Percentiles rank a stretch among this genome's conserved stretches.
These are phyloP conservation scores for Ditula angustiorana DNA, from an alignment of 2,888 invertebrate genomes.

Conservation along the genomic window DNA sequence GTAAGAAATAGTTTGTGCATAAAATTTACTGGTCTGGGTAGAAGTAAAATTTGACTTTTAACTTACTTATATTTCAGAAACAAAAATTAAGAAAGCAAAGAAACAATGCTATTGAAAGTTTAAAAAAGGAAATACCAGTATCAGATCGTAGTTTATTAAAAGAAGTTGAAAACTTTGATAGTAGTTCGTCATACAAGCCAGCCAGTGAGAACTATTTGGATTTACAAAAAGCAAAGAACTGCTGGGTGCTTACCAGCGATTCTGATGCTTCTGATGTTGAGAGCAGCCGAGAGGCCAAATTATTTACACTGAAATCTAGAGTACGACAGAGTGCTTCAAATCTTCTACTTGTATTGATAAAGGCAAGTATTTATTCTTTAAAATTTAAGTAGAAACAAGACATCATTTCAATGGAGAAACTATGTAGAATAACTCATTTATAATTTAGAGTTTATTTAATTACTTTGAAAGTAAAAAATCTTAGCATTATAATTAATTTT, in stretches of 20 bases:
- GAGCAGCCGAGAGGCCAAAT: slow-evolving; percentile 78
- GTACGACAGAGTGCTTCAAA: slow-evolving; percentile 88
- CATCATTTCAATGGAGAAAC: too few relatives aligned
- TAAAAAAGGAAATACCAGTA: slow-evolving; percentile 79
- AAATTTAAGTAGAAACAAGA: too few relatives aligned
- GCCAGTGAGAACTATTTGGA: slow-evolving; percentile 70
- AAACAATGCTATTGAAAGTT: slow-evolving; percentile 75
- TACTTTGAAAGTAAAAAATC: too few relatives aligned
- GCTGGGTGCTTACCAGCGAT: slow-evolving; percentile 85
- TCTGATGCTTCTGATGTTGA: slow-evolving; percentile 89
- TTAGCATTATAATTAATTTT: too few relatives aligned
- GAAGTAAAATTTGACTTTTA: neutral
- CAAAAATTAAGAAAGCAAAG: slow-evolving; percentile 79
- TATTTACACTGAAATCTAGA: slow-evolving; percentile 83
- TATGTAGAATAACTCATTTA: too few relatives aligned
- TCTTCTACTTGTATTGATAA: slow-evolving; percentile 85
- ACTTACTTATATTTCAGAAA: slow-evolving; percentile 61
- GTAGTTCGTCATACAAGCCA: slow-evolving; percentile 71
- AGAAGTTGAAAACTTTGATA: slow-evolving; percentile 74
- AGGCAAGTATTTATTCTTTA: slow-evolving; percentile 78
- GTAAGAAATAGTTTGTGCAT: slow-evolving; percentile 57
- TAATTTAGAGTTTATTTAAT: too few relatives aligned
- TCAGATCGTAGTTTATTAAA: slow-evolving; percentile 75
- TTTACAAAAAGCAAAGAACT: slow-evolving; percentile 59
- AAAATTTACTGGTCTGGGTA: too few relatives aligned